A percentile compares a stretch with the other conserved stretches of the same genome.
phyloP scores from a whole-genome alignment of 2,113 vertebrate genomes.

The Chunga burmeisteri region DNA sequence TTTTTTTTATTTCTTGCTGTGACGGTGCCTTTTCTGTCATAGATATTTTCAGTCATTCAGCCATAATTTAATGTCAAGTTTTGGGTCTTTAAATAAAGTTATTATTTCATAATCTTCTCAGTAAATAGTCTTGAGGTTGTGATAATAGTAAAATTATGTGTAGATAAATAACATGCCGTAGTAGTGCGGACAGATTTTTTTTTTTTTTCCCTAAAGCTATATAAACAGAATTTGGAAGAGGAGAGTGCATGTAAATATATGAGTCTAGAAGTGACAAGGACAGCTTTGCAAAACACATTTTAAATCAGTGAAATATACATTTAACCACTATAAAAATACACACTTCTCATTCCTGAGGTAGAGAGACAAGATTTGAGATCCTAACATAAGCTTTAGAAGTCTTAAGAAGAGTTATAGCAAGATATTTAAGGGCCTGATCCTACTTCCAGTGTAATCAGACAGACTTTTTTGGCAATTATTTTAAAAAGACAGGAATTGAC shows the following conservation, averaged over 20 bases:
- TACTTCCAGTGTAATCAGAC: background rate
- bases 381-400: background rate
- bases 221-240: constrained; percentile 24
- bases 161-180: background rate
- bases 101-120: background rate
- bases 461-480: background rate
- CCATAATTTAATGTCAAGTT: background rate
- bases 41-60: background rate
- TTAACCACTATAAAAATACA: constrained; percentile 46
- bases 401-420: constrained; percentile 47
- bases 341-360: constrained; percentile 25
- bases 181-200: background rate
- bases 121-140: background rate
- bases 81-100: background rate
- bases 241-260: constrained; percentile 48
- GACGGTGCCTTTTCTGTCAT: background rate
- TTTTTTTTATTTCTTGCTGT: background rate
- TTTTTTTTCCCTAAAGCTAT: background rate
- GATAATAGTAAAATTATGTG: background rate
- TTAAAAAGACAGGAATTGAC: background rate
- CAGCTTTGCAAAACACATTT: constrained; percentile 40
- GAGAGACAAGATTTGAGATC: constrained; percentile 29
- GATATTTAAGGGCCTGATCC: background rate
- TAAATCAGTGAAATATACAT: constrained; percentile 44
- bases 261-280: constrained; percentile 8